These are phyloP conservation scores for Bettongia penicillata DNA, from an alignment of 2,113 vertebrate genomes.

Conservation along the genomic window DNA sequence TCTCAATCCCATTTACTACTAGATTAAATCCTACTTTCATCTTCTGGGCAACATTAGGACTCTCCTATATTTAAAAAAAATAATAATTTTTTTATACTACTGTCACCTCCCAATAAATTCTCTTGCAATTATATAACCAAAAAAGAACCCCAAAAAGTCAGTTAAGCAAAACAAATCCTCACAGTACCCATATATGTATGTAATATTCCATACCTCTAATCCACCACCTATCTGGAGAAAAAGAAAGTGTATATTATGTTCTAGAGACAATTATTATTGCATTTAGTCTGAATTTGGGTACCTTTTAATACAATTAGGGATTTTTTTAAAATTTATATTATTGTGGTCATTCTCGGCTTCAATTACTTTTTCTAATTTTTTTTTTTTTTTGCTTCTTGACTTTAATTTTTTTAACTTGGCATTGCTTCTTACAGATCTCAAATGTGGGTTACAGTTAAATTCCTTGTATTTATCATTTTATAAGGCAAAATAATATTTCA, in stretches of 20 bases:
- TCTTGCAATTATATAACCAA: not conserved
- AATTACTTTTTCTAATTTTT: too few relatives aligned
- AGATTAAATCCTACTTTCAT: not conserved
- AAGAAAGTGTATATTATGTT: not conserved
- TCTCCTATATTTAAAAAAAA: not conserved
- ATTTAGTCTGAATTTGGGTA: not conserved
- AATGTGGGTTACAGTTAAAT: not conserved
- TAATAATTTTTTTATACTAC: not conserved
- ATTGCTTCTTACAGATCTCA: not conserved
- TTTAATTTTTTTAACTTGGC: not conserved
- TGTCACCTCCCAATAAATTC: not conserved
- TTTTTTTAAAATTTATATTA: not conserved
- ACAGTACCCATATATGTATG: not conserved
- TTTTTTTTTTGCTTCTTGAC: not conserved
- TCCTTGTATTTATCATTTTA: not conserved
- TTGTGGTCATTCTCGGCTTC: not conserved
- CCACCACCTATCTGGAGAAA: not conserved
- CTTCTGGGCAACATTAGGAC: not conserved
- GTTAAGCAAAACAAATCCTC: not conserved
- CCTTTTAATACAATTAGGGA: not conserved
- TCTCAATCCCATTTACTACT: not conserved
- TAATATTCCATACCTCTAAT: not conserved
- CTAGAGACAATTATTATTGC: not conserved
- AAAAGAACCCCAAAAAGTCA: not conserved
- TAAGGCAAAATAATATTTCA: not conserved